Base-by-base conservation (phyloP, 1,140 invertebrate species). In the Lepidurus couesii region DNA sequence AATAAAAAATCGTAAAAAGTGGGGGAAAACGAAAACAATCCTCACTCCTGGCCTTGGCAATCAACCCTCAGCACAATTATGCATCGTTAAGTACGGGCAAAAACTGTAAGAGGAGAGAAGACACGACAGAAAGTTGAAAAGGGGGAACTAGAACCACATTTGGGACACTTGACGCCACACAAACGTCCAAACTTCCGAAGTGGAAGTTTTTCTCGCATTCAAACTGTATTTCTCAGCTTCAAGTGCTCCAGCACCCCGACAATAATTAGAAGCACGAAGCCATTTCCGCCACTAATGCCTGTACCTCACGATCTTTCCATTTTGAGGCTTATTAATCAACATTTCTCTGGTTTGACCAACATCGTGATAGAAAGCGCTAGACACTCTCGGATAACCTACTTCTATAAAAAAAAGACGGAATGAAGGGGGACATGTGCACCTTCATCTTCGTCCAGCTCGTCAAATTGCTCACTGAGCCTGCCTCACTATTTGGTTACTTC, bases 231-330 rank as follows among this genome's bases (percentile, higher is more conserved):
- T 34, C 34, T 2, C 34, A 34, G 34, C 34, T 34, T 34, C 4
- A 34, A 34, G 34, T 34, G 34, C 8, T 16, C 53, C 16, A 65
- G 13, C 6, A n/a, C 13, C 53, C 53, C 13, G 9, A 21, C 16
- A 65, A 65, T 65, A 65, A 65, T 65, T 65, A 65, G 16, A 1
- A 65, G 53, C 53, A 65, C 53, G 53, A 65, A 65, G 16, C 53
- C 53, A 16, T 65, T 65, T 65, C 53, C 53, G 53, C 53, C n/a
- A 65, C 53, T 5, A 65, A 65, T 9, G 53, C 9, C 53, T n/a
- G 53, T 65, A 16, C 53, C 53, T 65, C 53, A 65, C 53, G 53
- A 65, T 65, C 21, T 65, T n/a, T 65, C 53, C 53, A n/a, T 21
- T n/a, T 65, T 65, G 16, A 21, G 16, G 7, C n/a, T 65, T 65